Evolutionary conservation across 92 coral and sea anemone genomes (phyloP).

Genomic region (Palythoa grandiflora): DNA sequence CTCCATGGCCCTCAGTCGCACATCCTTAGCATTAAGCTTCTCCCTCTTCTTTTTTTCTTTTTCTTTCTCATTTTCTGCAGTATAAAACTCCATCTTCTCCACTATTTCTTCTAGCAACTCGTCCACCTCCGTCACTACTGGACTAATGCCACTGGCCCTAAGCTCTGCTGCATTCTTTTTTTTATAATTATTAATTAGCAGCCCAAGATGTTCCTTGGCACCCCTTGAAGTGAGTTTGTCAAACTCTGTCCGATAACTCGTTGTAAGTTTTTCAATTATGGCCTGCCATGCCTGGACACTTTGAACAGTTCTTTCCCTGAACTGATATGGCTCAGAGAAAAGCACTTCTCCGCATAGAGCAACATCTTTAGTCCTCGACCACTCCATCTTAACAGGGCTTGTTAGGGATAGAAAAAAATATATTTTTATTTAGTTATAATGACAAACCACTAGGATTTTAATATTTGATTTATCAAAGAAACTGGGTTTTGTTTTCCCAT

Average conservation of each 20-base stretch:
- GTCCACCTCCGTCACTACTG: slow-evolving; percentile 37
- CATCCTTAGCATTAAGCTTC: slow-evolving; percentile 45
- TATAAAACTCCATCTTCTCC: slow-evolving; percentile 44
- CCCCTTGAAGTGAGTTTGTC: slow-evolving; percentile 48
- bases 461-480: slow-evolving; percentile 9
- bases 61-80: slow-evolving; percentile 52
- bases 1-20: slow-evolving; percentile 54
- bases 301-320: slow-evolving; percentile 46
- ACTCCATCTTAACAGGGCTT: slow-evolving; percentile 51
- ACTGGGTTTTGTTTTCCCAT: slow-evolving; percentile 10
- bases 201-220: slow-evolving; percentile 52
- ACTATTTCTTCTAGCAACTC: slow-evolving; percentile 39
- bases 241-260: slow-evolving; percentile 26
- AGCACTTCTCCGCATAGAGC: slow-evolving; percentile 46
- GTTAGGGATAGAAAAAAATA: slow-evolving; percentile 29
- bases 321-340: slow-evolving; percentile 45
- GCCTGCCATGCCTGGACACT: slow-evolving; percentile 54
- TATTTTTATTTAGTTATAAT: slow-evolving; percentile 1
- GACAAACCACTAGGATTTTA: slow-evolving; percentile 13
- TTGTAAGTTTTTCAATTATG: slow-evolving; percentile 17
- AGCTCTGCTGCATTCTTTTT: slow-evolving; percentile 55
- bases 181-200: slow-evolving; percentile 39
- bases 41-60: slow-evolving; percentile 57
- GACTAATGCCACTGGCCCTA: slow-evolving; percentile 52
- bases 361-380: slow-evolving; percentile 49